Evolutionary conservation across 2,113 vertebrate species (phyloP).

Genomic region (Spea multiplicata): DNA sequence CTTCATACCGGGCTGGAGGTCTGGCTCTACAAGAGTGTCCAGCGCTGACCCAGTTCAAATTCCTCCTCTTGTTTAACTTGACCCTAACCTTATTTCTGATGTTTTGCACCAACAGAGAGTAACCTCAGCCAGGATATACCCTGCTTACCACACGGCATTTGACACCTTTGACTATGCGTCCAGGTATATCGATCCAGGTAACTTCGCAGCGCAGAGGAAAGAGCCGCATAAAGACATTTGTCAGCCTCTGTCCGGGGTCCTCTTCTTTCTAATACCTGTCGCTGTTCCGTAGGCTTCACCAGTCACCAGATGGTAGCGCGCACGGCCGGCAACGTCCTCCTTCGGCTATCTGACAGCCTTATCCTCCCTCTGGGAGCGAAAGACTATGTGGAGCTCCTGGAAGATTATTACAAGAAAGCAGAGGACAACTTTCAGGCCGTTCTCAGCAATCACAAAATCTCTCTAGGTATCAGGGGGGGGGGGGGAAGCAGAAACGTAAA

Average conservation of each 20-base stretch:
- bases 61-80: too few relatives aligned
- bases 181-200: conserved; percentile 81
- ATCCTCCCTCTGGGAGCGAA: conserved; percentile 74
- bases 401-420: conserved; percentile 59
- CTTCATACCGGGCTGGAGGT: too few relatives aligned
- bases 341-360: conserved; percentile 78
- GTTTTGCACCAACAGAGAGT: conserved; percentile 63
- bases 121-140: conserved; percentile 85
- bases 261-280: not conserved
- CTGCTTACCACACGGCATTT: conserved; percentile 85
- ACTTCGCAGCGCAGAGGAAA: conserved; percentile 7
- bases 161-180: conserved; percentile 81
- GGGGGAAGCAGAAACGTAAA: too few relatives aligned
- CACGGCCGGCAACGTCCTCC: conserved; percentile 72
- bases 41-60: not conserved
- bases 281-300: conserved; percentile 66
- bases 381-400: conserved; percentile 77
- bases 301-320: conserved; percentile 77
- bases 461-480: conserved; percentile 58
- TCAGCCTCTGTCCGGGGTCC: not conserved
- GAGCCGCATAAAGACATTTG: too few relatives aligned
- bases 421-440: conserved; percentile 28
- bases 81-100: not conserved
- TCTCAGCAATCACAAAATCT: conserved; percentile 56
- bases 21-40: too few relatives aligned